Evolutionary conservation across 2,113 vertebrate species (phyloP).

Genomic region (Sialia sialis): DNA sequence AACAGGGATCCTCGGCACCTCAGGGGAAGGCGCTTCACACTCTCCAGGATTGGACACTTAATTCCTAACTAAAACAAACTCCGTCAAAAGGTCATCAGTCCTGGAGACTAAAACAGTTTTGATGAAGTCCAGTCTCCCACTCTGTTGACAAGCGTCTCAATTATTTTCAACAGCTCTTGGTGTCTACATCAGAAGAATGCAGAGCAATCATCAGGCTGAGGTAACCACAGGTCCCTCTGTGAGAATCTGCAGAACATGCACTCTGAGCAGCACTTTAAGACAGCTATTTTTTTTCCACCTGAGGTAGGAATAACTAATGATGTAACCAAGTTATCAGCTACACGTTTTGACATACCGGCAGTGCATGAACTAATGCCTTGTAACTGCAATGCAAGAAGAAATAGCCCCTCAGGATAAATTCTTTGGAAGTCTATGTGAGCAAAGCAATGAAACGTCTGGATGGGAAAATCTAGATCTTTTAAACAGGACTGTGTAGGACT

Average conservation of each 20-base stretch:
- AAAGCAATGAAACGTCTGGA: conserved; percentile 62
- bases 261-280: conserved; percentile 45
- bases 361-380: conserved; percentile 66
- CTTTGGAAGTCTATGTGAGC: conserved; percentile 32
- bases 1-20: conserved; percentile 11
- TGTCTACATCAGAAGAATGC: conserved; percentile 88
- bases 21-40: conserved; percentile 47
- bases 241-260: conserved; percentile 67
- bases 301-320: conserved; percentile 84
- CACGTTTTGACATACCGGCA: conserved; percentile 74
- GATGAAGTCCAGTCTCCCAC: conserved; percentile 83
- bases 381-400: conserved; percentile 33
- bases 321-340: conserved; percentile 77
- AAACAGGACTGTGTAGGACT: background rate
- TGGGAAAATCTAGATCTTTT: conserved; percentile 59
- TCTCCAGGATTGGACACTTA: conserved; percentile 68
- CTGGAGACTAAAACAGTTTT: conserved; percentile 84
- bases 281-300: conserved; percentile 74
- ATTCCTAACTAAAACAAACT: conserved; percentile 79
- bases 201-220: conserved; percentile 79
- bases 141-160: conserved; percentile 93
- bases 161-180: conserved; percentile 95
- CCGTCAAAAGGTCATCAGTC: conserved; percentile 87
- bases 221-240: conserved; percentile 77
- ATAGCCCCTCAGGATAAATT: conserved; percentile 55